A percentile compares a stretch with the other conserved stretches of the same genome.
These are phyloP conservation scores for Tetrapedia diversipes DNA, from an alignment of 2,888 invertebrate genomes.

Conservation along the genomic window DNA sequence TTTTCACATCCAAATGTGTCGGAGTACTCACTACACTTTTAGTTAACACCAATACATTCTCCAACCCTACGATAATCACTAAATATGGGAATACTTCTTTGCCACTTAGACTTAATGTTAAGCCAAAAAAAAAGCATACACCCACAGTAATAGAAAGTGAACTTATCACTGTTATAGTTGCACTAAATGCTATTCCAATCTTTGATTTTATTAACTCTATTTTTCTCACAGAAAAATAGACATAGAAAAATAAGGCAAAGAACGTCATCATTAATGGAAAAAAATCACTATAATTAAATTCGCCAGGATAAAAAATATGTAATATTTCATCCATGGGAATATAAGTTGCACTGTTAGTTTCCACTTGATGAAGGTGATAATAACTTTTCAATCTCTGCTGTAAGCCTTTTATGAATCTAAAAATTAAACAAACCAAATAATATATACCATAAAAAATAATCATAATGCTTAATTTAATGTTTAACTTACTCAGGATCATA, in stretches of 20 bases:
- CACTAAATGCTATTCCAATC: conserved; percentile 93
- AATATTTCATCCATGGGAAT: conserved; percentile 82
- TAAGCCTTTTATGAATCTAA: conserved; percentile 90
- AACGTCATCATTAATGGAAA: conserved; percentile 94
- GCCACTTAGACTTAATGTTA: conserved; percentile 91
- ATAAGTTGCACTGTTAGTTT: conserved; percentile 79
- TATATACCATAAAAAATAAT: background rate
- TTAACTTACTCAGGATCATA: conserved; percentile 89
- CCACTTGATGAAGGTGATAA: conserved; percentile 89
- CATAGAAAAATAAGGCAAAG: conserved; percentile 93
- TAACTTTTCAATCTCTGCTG: conserved; percentile 87
- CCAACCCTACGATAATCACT: conserved; percentile 96
- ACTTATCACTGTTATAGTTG: conserved; percentile 92
- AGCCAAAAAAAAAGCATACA: conserved; percentile 93
- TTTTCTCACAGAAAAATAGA: conserved; percentile 97
- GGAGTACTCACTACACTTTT: conserved; percentile 97
- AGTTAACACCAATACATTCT: conserved; percentile 94
- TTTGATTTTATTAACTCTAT: conserved; percentile 96
- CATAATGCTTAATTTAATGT: background rate
- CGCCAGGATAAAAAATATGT: conserved; percentile 95
- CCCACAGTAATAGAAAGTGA: conserved; percentile 97
- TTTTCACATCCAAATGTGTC: conserved; percentile 95
- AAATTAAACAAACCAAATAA: conserved; percentile 4
- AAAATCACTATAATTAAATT: conserved; percentile 92
- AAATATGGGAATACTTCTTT: conserved; percentile 98